These are phyloP conservation scores for Cavia porcellus DNA, from an alignment of 2,113 vertebrate species.

Conservation along the genomic window DNA sequence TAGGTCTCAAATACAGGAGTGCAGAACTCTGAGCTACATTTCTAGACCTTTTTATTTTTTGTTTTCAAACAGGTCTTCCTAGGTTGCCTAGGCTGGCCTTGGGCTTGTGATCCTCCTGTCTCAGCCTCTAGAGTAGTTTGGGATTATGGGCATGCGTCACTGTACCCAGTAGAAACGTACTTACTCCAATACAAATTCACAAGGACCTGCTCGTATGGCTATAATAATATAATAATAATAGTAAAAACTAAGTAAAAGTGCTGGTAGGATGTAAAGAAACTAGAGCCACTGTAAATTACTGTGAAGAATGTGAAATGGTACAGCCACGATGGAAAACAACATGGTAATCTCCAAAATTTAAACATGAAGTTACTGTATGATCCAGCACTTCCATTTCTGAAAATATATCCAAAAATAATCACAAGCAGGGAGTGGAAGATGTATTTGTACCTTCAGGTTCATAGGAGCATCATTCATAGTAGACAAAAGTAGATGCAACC, in stretches of 20 bases:
- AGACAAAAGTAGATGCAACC: background rate
- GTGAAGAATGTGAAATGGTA: background rate
- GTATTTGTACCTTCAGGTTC: background rate
- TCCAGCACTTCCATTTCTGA: background rate
- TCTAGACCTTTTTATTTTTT: background rate
- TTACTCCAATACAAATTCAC: background rate
- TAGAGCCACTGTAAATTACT: background rate
- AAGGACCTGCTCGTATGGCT: background rate
- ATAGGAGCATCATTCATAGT: background rate
- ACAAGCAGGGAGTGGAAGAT: background rate
- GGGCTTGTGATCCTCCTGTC: background rate
- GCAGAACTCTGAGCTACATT: background rate
- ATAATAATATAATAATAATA: background rate
- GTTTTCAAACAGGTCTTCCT: background rate
- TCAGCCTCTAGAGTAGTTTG: background rate
- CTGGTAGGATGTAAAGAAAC: background rate
- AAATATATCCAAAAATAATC: background rate
- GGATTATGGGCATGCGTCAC: background rate
- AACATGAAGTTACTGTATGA: background rate
- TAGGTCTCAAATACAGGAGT: background rate
- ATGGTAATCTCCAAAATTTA: background rate
- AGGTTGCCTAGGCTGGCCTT: background rate
- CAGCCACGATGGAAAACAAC: background rate
- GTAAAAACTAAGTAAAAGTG: background rate
- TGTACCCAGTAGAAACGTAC: background rate